Evolutionary conservation across 1,140 invertebrate genomes (phyloP).

Genomic region (Drosophila albomicans): DNA sequence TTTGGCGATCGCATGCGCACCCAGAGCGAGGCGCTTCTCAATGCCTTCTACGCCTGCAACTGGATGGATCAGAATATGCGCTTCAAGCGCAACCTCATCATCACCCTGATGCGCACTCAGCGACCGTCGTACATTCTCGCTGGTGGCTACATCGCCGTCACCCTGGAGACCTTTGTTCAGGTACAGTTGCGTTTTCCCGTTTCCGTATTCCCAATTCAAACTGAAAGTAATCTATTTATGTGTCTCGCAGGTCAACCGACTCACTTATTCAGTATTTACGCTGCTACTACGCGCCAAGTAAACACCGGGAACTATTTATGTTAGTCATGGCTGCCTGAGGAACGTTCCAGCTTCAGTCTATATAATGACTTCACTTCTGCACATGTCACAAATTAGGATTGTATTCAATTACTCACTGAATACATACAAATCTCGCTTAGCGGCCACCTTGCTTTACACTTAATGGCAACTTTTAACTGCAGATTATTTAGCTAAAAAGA

Average conservation of each 20-base stretch:
- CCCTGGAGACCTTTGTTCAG: slow-evolving; percentile 68
- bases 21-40: slow-evolving; percentile 60
- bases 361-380: too few relatives aligned
- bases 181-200: slow-evolving; percentile 18
- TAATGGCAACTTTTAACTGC: too few relatives aligned
- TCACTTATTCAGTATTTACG: slow-evolving; percentile 69
- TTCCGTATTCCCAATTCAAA: not conserved
- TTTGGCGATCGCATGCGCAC: slow-evolving; percentile 67
- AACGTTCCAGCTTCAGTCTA: too few relatives aligned
- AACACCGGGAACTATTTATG: slow-evolving; percentile 1
- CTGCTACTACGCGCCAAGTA: slow-evolving; percentile 57
- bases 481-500: too few relatives aligned
- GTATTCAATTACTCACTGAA: too few relatives aligned
- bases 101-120: slow-evolving; percentile 63
- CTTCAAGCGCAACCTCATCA: slow-evolving; percentile 59
- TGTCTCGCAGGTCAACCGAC: slow-evolving; percentile 49
- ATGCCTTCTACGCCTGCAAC: slow-evolving; percentile 75
- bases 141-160: slow-evolving; percentile 64
- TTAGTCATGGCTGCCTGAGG: not conserved
- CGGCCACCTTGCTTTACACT: too few relatives aligned
- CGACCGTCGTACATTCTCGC: slow-evolving; percentile 51
- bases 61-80: slow-evolving; percentile 64
- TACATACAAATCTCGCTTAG: too few relatives aligned
- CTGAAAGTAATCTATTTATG: not conserved
- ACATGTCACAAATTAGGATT: too few relatives aligned